These are phyloP conservation scores for Orchesellides sinensis DNA, from an alignment of 2,888 invertebrate species.

Conservation along the genomic window DNA sequence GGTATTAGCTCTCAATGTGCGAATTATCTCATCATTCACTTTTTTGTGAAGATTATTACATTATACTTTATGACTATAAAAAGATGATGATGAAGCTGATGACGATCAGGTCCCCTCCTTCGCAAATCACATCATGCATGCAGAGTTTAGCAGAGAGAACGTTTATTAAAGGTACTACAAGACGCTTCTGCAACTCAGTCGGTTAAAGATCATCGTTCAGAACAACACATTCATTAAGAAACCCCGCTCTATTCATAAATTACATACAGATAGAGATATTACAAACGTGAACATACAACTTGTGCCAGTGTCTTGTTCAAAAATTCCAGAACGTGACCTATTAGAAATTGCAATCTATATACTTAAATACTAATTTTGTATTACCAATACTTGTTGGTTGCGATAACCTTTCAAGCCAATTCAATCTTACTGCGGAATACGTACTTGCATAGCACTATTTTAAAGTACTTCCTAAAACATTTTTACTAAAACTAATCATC, in stretches of 20 bases:
- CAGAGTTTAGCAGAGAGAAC: constrained; percentile 35
- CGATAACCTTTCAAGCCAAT: background rate
- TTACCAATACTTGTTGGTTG: background rate
- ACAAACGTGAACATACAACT: no score
- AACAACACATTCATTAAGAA: constrained; percentile 22
- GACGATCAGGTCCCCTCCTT: constrained; percentile 46
- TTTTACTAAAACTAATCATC: background rate
- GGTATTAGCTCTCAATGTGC: constrained; percentile 10
- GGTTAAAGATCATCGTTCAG: constrained; percentile 47
- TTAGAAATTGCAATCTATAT: no score
- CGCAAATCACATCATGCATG: constrained; percentile 19
- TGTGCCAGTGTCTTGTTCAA: no score
- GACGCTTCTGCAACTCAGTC: constrained; percentile 61
- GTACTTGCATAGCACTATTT: background rate
- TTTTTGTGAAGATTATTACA: constrained; percentile 2
- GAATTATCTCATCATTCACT: constrained; percentile 40
- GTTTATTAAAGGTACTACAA: constrained; percentile 53
- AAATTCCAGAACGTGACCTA: no score
- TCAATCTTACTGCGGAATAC: background rate
- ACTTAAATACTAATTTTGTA: background rate
- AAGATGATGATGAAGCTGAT: background rate
- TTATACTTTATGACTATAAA: constrained; percentile 32
- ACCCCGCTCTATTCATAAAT: no score
- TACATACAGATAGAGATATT: no score
- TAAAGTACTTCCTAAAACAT: background rate